A percentile compares a stretch with the other conserved stretches of the same genome.
phyloP scores from a whole-genome alignment of 2,113 vertebrate species.

The Amphiprion percula region DNA sequence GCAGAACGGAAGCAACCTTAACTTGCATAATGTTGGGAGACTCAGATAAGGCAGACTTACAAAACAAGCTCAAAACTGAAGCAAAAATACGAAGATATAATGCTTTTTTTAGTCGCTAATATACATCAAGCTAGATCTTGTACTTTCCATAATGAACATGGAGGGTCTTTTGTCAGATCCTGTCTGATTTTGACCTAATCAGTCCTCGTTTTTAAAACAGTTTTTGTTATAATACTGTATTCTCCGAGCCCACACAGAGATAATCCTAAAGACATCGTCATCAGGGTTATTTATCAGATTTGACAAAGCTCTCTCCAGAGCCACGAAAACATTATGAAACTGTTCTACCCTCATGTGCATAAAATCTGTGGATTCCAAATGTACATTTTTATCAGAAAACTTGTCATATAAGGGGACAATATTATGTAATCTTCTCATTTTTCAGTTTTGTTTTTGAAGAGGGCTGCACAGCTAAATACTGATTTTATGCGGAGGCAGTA shows the following conservation, averaged over 20 bases:
- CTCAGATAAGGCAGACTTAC: neutral
- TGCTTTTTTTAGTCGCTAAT: neutral
- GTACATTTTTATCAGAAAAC: neutral
- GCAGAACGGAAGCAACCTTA: neutral
- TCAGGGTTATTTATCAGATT: neutral
- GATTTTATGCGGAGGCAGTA: neutral
- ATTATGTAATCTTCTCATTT: too few relatives aligned
- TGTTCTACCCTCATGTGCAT: too few relatives aligned
- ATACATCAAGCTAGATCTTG: neutral
- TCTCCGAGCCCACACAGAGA: neutral
- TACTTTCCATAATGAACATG: neutral
- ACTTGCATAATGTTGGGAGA: neutral
- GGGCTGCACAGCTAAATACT: too few relatives aligned
- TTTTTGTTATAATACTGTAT: neutral
- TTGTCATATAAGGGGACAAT: neutral
- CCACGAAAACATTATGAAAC: neutral
- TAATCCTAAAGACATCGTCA: neutral
- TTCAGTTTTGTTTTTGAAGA: neutral
- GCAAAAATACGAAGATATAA: neutral
- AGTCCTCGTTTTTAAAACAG: neutral
- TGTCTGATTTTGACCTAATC: conserved; percentile 8
- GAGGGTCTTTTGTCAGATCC: neutral
- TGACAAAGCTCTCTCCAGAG: neutral
- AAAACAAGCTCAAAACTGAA: neutral
- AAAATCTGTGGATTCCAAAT: too few relatives aligned